Conservation (phyloP, 2,797 vertebrate genomes). For the Cuniculus paca region DNA sequence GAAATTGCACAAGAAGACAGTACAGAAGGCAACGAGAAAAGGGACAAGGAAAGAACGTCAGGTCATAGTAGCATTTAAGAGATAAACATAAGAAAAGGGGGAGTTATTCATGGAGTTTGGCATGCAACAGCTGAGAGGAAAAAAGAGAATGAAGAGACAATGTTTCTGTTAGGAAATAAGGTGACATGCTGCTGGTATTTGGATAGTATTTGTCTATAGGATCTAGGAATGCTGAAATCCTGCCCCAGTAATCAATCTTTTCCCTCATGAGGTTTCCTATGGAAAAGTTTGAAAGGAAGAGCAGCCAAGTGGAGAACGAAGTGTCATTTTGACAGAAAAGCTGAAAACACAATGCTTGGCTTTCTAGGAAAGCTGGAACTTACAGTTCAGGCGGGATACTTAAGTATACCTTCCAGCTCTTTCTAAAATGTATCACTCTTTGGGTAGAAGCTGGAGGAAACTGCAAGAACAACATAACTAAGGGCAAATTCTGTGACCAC, state of each 20-base stretch:
- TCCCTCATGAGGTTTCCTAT: background rate
- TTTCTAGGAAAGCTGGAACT: conserved; percentile 14
- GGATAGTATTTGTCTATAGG: background rate
- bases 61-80: background rate
- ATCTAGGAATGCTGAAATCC: background rate
- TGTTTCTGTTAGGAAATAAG: background rate
- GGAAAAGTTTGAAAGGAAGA: conserved; percentile 14
- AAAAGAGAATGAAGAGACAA: background rate
- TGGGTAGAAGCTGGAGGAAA: conserved; percentile 2
- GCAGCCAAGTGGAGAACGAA: background rate
- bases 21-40: background rate
- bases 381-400: background rate
- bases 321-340: conserved; percentile 8
- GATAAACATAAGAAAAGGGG: background rate
- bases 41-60: background rate
- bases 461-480: background rate
- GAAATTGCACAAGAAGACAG: background rate
- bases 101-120: background rate
- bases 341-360: background rate
- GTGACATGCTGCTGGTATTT: background rate
- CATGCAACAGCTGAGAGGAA: background rate
- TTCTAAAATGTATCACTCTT: conserved; percentile 29
- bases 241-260: background rate
- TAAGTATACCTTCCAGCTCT: background rate
- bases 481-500: background rate